These are phyloP conservation scores for Alloplasta piceator DNA, from an alignment of 2,888 invertebrate genomes.

Conservation along the genomic window DNA sequence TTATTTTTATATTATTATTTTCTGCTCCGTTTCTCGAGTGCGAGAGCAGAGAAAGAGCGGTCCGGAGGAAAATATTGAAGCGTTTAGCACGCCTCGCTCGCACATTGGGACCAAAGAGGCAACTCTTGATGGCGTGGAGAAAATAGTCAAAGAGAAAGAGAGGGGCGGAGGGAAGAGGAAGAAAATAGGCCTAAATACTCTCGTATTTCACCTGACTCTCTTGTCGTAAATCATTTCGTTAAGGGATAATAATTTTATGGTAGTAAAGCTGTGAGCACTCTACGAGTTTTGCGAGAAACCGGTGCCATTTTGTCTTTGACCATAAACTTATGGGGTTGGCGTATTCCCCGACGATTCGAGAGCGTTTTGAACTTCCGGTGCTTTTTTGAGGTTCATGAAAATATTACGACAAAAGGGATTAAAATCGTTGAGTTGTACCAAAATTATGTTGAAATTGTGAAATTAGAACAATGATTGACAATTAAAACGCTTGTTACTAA, in stretches of 20 bases:
- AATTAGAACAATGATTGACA: too few species aligned
- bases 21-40: constrained; percentile 23
- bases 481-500: too few species aligned
- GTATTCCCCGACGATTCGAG: too few species aligned
- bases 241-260: constrained; percentile 49
- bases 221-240: constrained; percentile 49
- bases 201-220: constrained; percentile 32
- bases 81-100: neutral
- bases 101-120: neutral
- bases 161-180: constrained; percentile 5
- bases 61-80: constrained; percentile 31
- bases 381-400: too few species aligned
- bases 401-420: too few species aligned
- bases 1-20: constrained; percentile 48
- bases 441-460: too few species aligned
- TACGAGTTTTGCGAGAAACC: too few species aligned
- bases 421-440: too few species aligned
- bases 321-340: too few species aligned
- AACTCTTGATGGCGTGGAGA: neutral
- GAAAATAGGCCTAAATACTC: constrained; percentile 34
- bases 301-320: too few species aligned
- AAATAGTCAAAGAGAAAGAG: constrained; percentile 10
- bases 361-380: too few species aligned
- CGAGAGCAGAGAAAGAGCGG: neutral
- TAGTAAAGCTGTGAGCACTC: neutral